These are phyloP conservation scores for Lagenorhynchus albirostris DNA, from an alignment of 2,113 vertebrate species.

Conservation along the genomic window DNA sequence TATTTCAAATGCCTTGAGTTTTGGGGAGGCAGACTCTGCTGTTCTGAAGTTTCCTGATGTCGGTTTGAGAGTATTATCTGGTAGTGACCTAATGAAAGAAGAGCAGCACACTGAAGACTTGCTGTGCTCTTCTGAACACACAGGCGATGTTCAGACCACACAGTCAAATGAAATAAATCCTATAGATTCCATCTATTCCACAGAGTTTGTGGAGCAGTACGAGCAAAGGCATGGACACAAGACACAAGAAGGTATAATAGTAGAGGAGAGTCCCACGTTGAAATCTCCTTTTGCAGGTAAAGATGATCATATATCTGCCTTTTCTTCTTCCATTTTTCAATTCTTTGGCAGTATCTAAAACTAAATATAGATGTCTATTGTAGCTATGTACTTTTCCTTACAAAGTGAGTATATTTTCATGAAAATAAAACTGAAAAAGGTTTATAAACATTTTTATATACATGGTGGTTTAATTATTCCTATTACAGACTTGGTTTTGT, in stretches of 20 bases:
- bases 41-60: slow-evolving; percentile 48
- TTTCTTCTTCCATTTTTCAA: neutral
- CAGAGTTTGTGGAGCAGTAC: slow-evolving; percentile 81
- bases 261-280: slow-evolving; percentile 82
- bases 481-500: slow-evolving; percentile 20
- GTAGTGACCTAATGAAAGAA: slow-evolving; percentile 51
- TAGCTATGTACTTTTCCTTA: neutral
- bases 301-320: neutral
- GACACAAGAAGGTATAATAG: slow-evolving; percentile 26
- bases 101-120: slow-evolving; percentile 25
- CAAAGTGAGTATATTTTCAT: neutral
- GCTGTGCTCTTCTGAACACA: slow-evolving; percentile 37
- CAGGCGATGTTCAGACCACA: slow-evolving; percentile 1
- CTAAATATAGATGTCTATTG: neutral
- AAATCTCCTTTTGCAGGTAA: slow-evolving; percentile 86
- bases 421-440: neutral
- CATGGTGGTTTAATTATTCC: slow-evolving; percentile 5
- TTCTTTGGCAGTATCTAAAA: slow-evolving; percentile 10
- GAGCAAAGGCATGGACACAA: slow-evolving; percentile 83
- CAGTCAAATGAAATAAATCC: slow-evolving; percentile 73
- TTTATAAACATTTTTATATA: neutral
- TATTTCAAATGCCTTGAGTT: neutral
- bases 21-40: slow-evolving; percentile 54
- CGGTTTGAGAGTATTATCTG: slow-evolving; percentile 70
- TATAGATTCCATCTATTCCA: slow-evolving; percentile 74